phyloP scores from a whole-genome alignment of 2,888 invertebrate species.

The Hermaeophaga mercurialis region DNA sequence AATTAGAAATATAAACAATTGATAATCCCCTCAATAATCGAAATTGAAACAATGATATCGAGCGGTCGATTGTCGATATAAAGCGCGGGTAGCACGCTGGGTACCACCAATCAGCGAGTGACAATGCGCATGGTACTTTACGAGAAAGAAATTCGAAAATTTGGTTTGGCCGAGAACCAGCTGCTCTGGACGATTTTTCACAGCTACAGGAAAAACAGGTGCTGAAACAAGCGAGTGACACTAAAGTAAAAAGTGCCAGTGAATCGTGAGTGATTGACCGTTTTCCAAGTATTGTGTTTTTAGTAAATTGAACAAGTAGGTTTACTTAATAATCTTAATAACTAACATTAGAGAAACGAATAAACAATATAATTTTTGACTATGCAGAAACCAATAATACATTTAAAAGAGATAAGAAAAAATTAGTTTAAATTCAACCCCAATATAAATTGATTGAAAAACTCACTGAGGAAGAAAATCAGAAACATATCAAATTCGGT shows the following conservation, averaged over 20 bases:
- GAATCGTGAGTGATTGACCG: too few species aligned
- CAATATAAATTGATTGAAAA: too few species aligned
- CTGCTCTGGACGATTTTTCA: conserved; percentile 20
- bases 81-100: not conserved
- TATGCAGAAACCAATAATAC: too few species aligned
- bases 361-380: too few species aligned
- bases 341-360: too few species aligned
- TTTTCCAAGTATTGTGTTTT: too few species aligned
- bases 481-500: too few species aligned
- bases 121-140: conserved; percentile 30
- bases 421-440: too few species aligned
- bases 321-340: too few species aligned
- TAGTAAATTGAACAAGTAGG: too few species aligned
- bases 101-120: conserved; percentile 8
- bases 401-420: too few species aligned
- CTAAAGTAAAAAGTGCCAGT: not conserved
- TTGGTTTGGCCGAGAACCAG: conserved; percentile 20
- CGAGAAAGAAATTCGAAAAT: conserved; percentile 25
- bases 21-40: conserved; percentile 7
- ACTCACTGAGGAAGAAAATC: too few species aligned
- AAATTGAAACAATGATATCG: conserved; percentile 1
- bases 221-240: not conserved
- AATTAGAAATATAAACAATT: conserved; percentile 1
- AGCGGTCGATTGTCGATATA: conserved; percentile 5
- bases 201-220: conserved; percentile 8